phyloP scores from a whole-genome alignment of 2,888 invertebrate genomes.

The Thalpophila matura region DNA sequence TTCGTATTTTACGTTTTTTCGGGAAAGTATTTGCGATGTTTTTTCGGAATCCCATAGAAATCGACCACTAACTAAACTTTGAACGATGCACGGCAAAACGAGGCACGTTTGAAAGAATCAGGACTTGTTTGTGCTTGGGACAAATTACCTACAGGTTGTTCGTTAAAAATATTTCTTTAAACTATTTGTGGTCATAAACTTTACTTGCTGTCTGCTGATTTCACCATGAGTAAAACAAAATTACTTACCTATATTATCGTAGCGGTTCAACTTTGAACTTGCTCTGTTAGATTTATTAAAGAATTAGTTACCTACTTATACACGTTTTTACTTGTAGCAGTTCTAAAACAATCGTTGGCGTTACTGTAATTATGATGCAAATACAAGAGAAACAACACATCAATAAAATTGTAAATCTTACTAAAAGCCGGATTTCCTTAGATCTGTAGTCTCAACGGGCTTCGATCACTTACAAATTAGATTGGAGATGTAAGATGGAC shows the following conservation, averaged over 20 bases:
- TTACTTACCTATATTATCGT: too few species aligned
- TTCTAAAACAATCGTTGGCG: too few species aligned
- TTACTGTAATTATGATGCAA: too few species aligned
- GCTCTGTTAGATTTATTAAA: too few species aligned
- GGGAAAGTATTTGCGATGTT: constrained; percentile 13
- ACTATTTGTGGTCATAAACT: too few species aligned
- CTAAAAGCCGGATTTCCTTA: background rate
- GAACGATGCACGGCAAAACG: background rate
- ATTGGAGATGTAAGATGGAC: constrained; percentile 22
- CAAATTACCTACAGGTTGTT: background rate
- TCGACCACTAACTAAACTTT: constrained; percentile 20
- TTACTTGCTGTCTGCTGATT: too few species aligned
- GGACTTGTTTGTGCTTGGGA: background rate
- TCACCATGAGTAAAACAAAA: too few species aligned
- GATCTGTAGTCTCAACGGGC: background rate
- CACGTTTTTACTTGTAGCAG: too few species aligned
- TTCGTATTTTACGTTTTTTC: constrained; percentile 29
- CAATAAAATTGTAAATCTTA: background rate
- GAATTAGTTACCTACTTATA: too few species aligned
- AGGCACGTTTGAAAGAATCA: background rate
- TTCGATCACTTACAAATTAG: background rate
- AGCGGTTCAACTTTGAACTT: too few species aligned
- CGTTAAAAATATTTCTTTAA: too few species aligned
- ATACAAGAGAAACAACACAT: background rate
- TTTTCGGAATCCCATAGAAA: constrained; percentile 25